phyloP scores from a whole-genome alignment of 2,113 vertebrate genomes.

The Bubo blakistoni region DNA sequence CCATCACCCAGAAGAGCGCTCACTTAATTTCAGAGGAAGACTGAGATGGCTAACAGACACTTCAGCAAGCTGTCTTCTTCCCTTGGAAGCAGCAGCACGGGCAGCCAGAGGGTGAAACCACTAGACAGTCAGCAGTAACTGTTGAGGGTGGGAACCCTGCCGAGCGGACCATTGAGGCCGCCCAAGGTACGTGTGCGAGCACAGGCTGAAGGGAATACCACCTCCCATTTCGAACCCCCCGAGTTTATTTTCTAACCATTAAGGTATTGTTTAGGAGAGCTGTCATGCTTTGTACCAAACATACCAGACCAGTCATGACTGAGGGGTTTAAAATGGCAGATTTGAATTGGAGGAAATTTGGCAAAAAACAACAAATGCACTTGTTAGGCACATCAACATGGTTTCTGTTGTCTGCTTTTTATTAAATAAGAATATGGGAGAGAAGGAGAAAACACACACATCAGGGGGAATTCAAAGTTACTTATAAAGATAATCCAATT shows the following conservation, averaged over 20 bases:
- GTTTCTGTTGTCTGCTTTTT: not conserved
- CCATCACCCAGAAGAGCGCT: not conserved
- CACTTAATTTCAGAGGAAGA: not conserved
- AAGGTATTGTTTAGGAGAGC: not conserved
- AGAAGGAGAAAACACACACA: not conserved
- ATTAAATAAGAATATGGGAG: not conserved
- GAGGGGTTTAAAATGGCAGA: not conserved
- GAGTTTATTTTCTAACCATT: not conserved
- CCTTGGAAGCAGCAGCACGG: not conserved
- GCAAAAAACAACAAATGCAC: not conserved
- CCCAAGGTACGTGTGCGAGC: accelerated
- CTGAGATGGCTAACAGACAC: not conserved
- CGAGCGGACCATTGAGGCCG: accelerated
- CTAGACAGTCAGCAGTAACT: accelerated
- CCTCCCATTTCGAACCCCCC: not conserved
- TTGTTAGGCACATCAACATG: not conserved
- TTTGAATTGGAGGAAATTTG: not conserved
- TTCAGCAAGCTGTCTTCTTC: not conserved
- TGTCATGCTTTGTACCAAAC: not conserved
- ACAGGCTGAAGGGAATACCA: not conserved
- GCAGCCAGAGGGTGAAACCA: not conserved
- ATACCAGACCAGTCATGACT: not conserved
- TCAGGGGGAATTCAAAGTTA: not conserved
- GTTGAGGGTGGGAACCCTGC: too few species aligned
- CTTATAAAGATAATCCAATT: not conserved